These are phyloP conservation scores for Alectoris magna DNA, from an alignment of 2,797 vertebrate genomes.

Conservation along the genomic window DNA sequence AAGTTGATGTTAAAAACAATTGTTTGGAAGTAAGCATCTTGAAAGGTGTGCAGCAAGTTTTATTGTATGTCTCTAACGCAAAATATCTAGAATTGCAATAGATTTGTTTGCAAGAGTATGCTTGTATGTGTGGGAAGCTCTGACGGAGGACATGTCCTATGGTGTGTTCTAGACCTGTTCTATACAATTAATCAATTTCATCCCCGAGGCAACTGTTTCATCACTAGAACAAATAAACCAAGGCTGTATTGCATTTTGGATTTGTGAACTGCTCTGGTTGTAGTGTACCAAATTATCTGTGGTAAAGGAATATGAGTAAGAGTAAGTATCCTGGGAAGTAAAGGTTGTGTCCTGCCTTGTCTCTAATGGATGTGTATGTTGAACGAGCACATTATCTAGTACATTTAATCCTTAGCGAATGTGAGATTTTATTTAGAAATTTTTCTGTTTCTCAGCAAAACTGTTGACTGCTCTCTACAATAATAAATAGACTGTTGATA, in stretches of 20 bases:
- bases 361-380: neutral
- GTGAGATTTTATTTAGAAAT: neutral
- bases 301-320: neutral
- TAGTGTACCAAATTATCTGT: neutral
- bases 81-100: neutral
- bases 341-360: neutral
- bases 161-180: neutral
- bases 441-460: neutral
- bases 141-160: neutral
- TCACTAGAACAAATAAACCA: neutral
- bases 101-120: neutral
- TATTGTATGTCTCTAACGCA: neutral
- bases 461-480: neutral
- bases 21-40: neutral
- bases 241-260: neutral
- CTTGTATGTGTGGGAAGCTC: neutral
- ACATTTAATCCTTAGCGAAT: neutral
- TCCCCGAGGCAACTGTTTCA: neutral
- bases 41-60: neutral
- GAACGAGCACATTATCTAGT: neutral
- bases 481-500: neutral
- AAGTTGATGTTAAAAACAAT: neutral
- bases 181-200: neutral
- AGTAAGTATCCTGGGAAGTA: neutral
- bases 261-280: neutral